A percentile compares a stretch with the other conserved stretches of the same genome.
Evolutionary conservation across 2,888 invertebrate genomes (phyloP).

Genomic region (Rhorus exstirpatorius): DNA sequence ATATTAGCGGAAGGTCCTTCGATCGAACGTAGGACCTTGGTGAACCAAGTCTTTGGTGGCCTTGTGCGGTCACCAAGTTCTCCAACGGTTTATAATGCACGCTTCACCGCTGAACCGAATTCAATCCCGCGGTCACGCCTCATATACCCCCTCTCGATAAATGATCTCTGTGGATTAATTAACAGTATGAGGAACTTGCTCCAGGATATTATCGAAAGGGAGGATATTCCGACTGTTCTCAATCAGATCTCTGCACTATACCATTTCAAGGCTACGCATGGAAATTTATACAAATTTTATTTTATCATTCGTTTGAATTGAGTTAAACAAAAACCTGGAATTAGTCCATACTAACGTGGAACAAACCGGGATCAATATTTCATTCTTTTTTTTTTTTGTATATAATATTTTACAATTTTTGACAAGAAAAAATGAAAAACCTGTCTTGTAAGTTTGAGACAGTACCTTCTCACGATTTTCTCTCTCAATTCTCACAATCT

Average conservation of each 20-base stretch:
- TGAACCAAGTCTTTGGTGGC: conserved; percentile 22
- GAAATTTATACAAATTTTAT: no score
- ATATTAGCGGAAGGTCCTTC: conserved; percentile 6
- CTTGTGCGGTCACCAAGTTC: conserved; percentile 31
- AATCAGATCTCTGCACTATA: background rate
- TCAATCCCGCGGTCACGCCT: conserved; percentile 39
- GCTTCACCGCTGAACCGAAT: conserved; percentile 26
- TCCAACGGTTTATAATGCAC: conserved; percentile 24
- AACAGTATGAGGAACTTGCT: conserved; percentile 18
- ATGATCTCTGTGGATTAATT: conserved; percentile 40
- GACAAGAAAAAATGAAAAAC: no score
- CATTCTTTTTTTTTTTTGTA: no score
- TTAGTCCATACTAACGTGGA: no score
- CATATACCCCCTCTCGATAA: conserved; percentile 15
- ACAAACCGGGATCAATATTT: no score
- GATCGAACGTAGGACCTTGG: conserved; percentile 1
- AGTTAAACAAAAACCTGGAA: no score
- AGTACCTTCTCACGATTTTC: no score
- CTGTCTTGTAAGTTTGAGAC: no score
- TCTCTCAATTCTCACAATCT: no score
- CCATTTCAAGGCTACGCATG: no score
- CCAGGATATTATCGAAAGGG: background rate
- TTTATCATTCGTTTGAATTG: no score
- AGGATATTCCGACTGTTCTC: conserved; percentile 17
- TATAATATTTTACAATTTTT: no score